phyloP scores from a whole-genome alignment of 2,113 vertebrate genomes.

The Trichomycterus rosablanca region DNA sequence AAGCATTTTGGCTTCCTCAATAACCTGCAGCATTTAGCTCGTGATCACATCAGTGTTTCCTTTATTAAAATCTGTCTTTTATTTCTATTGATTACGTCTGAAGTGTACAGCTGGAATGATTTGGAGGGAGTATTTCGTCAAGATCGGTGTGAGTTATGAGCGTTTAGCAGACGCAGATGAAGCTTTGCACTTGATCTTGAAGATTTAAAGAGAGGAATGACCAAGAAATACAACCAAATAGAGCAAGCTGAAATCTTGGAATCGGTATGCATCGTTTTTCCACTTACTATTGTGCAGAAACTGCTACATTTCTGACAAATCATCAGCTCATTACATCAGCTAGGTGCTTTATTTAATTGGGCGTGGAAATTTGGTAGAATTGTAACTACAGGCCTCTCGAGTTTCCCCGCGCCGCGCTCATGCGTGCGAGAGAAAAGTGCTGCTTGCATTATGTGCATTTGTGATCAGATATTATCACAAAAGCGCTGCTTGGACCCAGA shows the following conservation, averaged over 20 bases:
- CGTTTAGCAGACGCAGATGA: constrained; percentile 15
- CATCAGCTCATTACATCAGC: constrained; percentile 16
- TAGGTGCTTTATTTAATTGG: constrained; percentile 25
- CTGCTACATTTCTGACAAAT: constrained; percentile 27
- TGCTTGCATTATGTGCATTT: constrained; percentile 31
- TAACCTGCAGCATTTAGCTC: background rate
- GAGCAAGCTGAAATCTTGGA: constrained; percentile 24
- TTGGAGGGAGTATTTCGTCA: constrained; percentile 1
- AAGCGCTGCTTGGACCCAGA: constrained; percentile 32
- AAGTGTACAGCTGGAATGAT: constrained; percentile 17
- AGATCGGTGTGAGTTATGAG: constrained; percentile 7
- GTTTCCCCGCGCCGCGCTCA: constrained; percentile 9
- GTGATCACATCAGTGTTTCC: background rate
- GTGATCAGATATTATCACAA: constrained; percentile 45
- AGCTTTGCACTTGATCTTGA: background rate
- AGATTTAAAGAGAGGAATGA: constrained; percentile 23
- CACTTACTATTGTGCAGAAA: constrained; percentile 11
- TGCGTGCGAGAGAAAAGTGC: background rate
- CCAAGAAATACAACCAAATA: constrained; percentile 8
- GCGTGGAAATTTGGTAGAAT: constrained; percentile 6
- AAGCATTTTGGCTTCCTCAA: background rate
- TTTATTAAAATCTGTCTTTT: constrained; percentile 3
- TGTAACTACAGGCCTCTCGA: constrained; percentile 18
- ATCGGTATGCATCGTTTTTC: constrained; percentile 12
- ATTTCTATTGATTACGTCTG: constrained; percentile 9